Evolutionary conservation across 2,113 vertebrate genomes (phyloP), one percentile per base, ranked within the genome.

Genomic region (Tupaia chinensis): DNA sequence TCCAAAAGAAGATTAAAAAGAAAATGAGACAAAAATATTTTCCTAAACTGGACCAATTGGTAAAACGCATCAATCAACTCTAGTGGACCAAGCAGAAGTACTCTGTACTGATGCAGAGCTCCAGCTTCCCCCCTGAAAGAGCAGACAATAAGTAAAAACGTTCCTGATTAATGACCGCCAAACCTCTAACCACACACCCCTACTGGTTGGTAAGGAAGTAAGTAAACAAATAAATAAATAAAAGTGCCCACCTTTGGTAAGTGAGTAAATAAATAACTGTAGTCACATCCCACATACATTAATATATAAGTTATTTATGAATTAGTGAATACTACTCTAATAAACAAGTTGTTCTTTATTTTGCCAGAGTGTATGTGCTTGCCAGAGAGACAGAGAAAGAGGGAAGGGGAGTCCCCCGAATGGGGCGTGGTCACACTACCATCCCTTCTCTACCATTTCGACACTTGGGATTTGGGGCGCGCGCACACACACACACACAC

Each of bases 271-370:
- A 44, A 44, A 44, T 44, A 44, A 44, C 44, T 3, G 20, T 23
- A 54, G 20, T 73, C n/a, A 81, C 25, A 86, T 20, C 53, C 79
- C 3, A 80, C 19, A 61, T 56, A 88, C 70, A 69, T 66, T 32
- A 86, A 66, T 74, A 15, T 44, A 68, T 54, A 80, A 91, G 32
- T 85, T 78, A 87, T 25, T 54, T 72, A 72, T 27, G 10, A 44
- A 65, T 65, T 83, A 92, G 9, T 95, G 63, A 95, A 92, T 77
- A 72, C 16, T 58, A 76, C 60, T 29, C 29, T 56, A 44, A 56
- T 69, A 70, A 44, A 44, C 44, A 44, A 44, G 44, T 44, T 44
- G 44, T 44, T 44, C 44, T 44, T 44, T 44, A 44, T 44, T 44
- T 44, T 44, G 44, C 44, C 44, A 44, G 44, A 44, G 44, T 5